A percentile compares a stretch with the other conserved stretches of the same genome.
Evolutionary conservation across 2,113 vertebrate genomes (phyloP).

Genomic region (Thamnophis sirtalis): DNA sequence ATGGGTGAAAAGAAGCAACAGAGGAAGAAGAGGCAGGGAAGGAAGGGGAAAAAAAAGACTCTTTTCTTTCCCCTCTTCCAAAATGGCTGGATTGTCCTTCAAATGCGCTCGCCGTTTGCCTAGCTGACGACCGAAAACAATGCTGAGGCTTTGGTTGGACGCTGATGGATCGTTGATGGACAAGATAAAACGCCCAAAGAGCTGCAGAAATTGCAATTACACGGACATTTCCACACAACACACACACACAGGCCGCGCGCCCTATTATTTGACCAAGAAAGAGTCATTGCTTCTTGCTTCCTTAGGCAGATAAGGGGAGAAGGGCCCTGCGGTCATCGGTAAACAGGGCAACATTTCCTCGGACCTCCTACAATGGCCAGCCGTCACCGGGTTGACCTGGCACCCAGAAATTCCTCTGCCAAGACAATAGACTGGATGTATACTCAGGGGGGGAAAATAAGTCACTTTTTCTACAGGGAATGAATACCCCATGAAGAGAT

Average conservation of each 20-base stretch:
- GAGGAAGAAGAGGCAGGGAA: no score
- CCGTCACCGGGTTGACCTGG: neutral
- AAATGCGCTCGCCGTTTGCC: conserved; percentile 63
- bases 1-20: conserved; percentile 3
- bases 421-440: conserved; percentile 43
- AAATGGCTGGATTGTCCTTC: conserved; percentile 38
- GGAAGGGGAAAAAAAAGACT: conserved; percentile 4
- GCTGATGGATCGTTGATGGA: conserved; percentile 82
- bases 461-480: conserved; percentile 60
- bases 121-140: conserved; percentile 74
- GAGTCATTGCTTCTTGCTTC: conserved; percentile 60
- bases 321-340: conserved; percentile 44
- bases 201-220: conserved; percentile 63
- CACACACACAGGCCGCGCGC: conserved; percentile 35
- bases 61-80: conserved; percentile 31
- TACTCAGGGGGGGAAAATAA: neutral
- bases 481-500: conserved; percentile 68
- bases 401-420: conserved; percentile 21
- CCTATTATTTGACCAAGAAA: conserved; percentile 54
- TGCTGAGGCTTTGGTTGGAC: conserved; percentile 58
- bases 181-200: conserved; percentile 71
- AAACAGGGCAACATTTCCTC: conserved; percentile 45
- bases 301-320: conserved; percentile 56
- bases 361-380: conserved; percentile 18
- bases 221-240: conserved; percentile 33